Conservation (phyloP, 2,888 invertebrate species). For the Thyatira batis region DNA sequence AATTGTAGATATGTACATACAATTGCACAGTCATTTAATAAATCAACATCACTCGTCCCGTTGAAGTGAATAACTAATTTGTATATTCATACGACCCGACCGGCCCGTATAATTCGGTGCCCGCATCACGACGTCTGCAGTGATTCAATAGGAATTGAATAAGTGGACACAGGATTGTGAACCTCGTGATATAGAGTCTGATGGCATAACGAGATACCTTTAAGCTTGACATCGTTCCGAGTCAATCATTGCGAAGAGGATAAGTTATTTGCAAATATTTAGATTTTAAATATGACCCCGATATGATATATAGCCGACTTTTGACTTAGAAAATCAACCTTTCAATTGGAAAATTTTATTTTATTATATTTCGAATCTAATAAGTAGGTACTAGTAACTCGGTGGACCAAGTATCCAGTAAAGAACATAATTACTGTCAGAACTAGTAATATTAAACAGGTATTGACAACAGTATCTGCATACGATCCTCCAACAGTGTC, state of each 20-base stretch:
- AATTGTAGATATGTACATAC: background rate
- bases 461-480: background rate
- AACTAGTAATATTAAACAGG: too few relatives aligned
- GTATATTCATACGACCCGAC: constrained; percentile 45
- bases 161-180: constrained; percentile 34
- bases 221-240: background rate
- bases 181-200: constrained; percentile 23
- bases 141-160: constrained; percentile 47
- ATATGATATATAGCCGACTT: too few relatives aligned
- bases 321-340: too few relatives aligned
- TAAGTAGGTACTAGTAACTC: too few relatives aligned
- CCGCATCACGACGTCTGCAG: constrained; percentile 44
- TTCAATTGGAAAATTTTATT: too few relatives aligned
- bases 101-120: constrained; percentile 47
- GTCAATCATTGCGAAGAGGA: background rate
- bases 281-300: too few relatives aligned
- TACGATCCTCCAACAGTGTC: background rate
- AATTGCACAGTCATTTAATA: constrained; percentile 26
- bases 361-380: too few relatives aligned
- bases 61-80: constrained; percentile 50
- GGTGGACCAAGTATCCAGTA: too few relatives aligned
- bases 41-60: constrained; percentile 43
- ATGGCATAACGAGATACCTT: constrained; percentile 1
- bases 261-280: background rate
- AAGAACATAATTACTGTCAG: too few relatives aligned